phyloP scores from a whole-genome alignment of 1,140 invertebrate species.

The Drosophila willistoni region DNA sequence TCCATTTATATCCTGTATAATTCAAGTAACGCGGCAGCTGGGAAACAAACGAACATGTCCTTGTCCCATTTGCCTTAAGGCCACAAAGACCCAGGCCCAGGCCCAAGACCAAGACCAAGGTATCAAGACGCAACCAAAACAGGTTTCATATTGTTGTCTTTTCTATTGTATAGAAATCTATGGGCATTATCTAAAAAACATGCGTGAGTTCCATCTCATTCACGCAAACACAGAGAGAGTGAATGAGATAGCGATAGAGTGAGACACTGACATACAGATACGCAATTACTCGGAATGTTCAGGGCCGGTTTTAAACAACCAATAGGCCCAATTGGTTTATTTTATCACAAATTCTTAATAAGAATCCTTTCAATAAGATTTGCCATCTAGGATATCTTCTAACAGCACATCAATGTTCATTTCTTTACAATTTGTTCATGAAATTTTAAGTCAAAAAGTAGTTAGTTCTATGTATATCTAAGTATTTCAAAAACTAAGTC shows the following conservation, averaged over 20 bases:
- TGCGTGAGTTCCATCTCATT: slow-evolving; percentile 59
- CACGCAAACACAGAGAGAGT: slow-evolving; percentile 22
- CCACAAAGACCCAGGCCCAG: background rate
- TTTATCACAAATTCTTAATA: no score
- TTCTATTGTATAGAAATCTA: slow-evolving; percentile 39
- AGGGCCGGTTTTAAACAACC: background rate
- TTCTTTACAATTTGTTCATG: no score
- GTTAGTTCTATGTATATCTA: no score
- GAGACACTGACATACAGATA: slow-evolving; percentile 11
- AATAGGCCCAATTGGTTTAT: background rate
- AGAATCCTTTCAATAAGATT: no score
- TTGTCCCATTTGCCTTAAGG: slow-evolving; percentile 71
- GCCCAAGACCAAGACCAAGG: slow-evolving; percentile 32
- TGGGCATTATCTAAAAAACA: slow-evolving; percentile 50
- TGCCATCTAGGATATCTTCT: no score
- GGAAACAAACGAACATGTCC: slow-evolving; percentile 52
- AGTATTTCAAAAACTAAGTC: no score
- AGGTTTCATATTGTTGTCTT: slow-evolving; percentile 63
- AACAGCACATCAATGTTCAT: no score
- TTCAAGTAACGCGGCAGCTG: slow-evolving; percentile 71
- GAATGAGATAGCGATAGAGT: background rate
- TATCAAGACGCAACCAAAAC: slow-evolving; percentile 55
- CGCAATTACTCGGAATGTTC: background rate
- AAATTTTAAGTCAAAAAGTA: no score
- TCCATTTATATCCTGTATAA: slow-evolving; percentile 66